phyloP scores from a whole-genome alignment of 2,888 invertebrate species.

The Caenorhabditis virilis region DNA sequence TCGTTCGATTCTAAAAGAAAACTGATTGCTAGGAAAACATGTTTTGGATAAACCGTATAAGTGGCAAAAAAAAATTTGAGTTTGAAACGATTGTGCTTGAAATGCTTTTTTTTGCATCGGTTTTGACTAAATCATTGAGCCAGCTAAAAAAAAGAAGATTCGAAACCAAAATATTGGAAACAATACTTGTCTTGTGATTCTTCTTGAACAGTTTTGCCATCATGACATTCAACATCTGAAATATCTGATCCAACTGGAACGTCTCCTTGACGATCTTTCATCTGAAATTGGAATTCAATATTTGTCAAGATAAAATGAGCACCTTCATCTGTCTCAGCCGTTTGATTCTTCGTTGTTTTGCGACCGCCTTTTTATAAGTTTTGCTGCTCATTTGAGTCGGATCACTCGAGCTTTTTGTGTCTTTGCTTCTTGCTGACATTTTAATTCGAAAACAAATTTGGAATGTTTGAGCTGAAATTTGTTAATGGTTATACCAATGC shows the following conservation, averaged over 20 bases:
- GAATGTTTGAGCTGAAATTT: not conserved
- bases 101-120: constrained; percentile 2
- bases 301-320: not conserved
- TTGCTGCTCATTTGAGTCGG: not conserved
- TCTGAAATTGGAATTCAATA: not conserved
- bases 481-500: not conserved
- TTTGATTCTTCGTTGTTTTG: constrained; percentile 5
- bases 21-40: too few species aligned
- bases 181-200: not conserved
- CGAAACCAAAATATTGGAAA: not conserved
- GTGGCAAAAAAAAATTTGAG: too few species aligned
- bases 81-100: too few species aligned
- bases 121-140: constrained; percentile 26
- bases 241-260: not conserved
- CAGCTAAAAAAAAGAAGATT: constrained; percentile 2
- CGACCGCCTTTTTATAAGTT: constrained; percentile 6
- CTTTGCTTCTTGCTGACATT: too few species aligned
- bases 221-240: not conserved
- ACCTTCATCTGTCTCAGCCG: constrained; percentile 4
- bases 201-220: not conserved
- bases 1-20: too few species aligned
- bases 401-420: not conserved
- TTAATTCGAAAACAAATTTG: too few species aligned
- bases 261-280: not conserved
- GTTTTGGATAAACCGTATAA: too few species aligned